Conservation (phyloP, 2,797 vertebrate genomes). For the Delichon dasypus region DNA sequence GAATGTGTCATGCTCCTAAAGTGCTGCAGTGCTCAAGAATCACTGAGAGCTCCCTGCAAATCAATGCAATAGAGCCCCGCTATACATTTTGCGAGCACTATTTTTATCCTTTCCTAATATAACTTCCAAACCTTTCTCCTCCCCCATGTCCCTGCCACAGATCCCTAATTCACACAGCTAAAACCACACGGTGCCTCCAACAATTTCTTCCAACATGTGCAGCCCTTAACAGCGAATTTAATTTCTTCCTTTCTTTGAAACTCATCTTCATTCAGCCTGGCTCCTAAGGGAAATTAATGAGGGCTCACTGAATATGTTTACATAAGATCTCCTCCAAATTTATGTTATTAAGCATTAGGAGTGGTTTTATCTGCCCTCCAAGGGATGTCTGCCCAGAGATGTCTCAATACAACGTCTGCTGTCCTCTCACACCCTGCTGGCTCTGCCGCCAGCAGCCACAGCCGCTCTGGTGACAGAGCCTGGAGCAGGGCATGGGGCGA, state of each 20-base stretch:
- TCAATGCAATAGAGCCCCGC: neutral
- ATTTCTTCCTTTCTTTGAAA: constrained; percentile 18
- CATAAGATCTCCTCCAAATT: constrained; percentile 33
- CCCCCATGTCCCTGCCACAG: neutral
- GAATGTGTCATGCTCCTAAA: neutral
- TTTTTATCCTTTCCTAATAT: constrained; percentile 34
- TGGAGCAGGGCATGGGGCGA: neutral
- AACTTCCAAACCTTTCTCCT: constrained; percentile 16
- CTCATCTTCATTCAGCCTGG: constrained; percentile 11
- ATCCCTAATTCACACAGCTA: neutral
- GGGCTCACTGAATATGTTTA: neutral
- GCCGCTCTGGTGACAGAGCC: neutral
- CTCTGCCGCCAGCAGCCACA: neutral
- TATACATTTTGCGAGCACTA: neutral
- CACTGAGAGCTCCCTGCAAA: neutral
- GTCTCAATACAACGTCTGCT: neutral
- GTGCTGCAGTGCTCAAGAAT: neutral
- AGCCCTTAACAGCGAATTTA: neutral
- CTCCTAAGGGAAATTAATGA: constrained; percentile 29
- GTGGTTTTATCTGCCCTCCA: constrained; percentile 5
- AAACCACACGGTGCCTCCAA: neutral
- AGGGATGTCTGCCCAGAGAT: neutral
- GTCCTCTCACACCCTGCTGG: neutral
- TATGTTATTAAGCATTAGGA: constrained; percentile 19
- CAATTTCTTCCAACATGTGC: neutral